Evolutionary conservation across 2,888 invertebrate genomes (phyloP), one percentile per base, ranked within the genome.

Genomic region (Diploptera punctata): DNA sequence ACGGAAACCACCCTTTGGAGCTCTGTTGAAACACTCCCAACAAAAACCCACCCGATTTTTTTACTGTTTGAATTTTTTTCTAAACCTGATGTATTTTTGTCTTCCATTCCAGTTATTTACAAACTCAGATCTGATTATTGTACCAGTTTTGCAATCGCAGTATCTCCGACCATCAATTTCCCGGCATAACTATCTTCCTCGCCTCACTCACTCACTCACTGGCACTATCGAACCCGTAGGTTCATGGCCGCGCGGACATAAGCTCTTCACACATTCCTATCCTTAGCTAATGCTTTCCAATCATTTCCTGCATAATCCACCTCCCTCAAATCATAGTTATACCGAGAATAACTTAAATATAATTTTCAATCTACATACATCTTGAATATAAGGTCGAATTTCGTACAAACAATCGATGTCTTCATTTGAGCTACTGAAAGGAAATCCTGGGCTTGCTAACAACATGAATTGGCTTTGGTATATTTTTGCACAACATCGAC

Each of bases 361-460:
- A 2, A 89, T 81, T 54, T 87, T 82, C 1, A 89, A 75, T 5
- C 86, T 82, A 70, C 88, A 89, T 1, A 87, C 81, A 73, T 83
- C 84, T 0, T 81, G 79, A 0, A 83, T 83, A 3, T 81, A 81
- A 78, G 85, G 85, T 54, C 83, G 82, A 57, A 89, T 84, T 13
- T 82, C 81, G 76, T 86, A 87, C 16, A 82, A 78, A 75, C 89
- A 89, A 68, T 88, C 86, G 1, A 79, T 80, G 10, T 81, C 80
- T 38, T 79, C 79, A 52, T 80, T 80, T 1, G 81, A 79, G 2
- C 81, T 82, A 38, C 29, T 26, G 62, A 82, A 81, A 0, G 88
- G 88, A 79, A 89, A 89, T 18, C 86, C 86, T 0, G 88, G 89
- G 80, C 87, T 89, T 0, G 85, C 80, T 1, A 89, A 76, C 43